These are phyloP conservation scores for Orius laevigatus DNA, from an alignment of 1,140 invertebrate species.

Conservation along the genomic window DNA sequence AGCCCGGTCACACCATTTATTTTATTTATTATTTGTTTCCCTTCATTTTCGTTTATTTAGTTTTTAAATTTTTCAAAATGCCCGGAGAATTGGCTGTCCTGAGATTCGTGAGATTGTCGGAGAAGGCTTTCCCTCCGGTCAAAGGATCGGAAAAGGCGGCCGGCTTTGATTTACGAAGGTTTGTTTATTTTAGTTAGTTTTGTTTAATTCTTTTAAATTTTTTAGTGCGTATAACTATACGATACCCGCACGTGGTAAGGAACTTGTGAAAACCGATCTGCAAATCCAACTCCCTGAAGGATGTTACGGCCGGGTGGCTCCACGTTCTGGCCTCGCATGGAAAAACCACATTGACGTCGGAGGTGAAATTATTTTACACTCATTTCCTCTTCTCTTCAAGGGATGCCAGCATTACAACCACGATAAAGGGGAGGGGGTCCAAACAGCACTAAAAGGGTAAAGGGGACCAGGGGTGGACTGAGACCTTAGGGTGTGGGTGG, in stretches of 20 bases:
- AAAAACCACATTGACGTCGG: conserved; percentile 97
- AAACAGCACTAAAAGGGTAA: no score
- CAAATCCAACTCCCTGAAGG: conserved; percentile 72
- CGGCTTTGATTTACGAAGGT: conserved; percentile 82
- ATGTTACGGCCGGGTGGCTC: conserved; percentile 90
- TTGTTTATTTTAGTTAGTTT: conserved; percentile 15
- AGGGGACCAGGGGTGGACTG: no score
- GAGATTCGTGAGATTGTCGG: conserved; percentile 5
- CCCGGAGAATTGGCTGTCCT: conserved; percentile 5
- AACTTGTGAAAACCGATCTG: conserved; percentile 79
- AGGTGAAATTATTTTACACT: conserved; percentile 29
- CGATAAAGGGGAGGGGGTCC: no score
- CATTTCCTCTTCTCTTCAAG: no score
- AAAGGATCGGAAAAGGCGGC: conserved; percentile 74
- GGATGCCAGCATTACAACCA: no score
- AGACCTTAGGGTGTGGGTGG: no score
- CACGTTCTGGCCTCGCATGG: conserved; percentile 84
- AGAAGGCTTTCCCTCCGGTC: conserved; percentile 56
- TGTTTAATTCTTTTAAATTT: conserved; percentile 10
- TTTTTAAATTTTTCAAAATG: neutral
- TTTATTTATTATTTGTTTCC: no score
- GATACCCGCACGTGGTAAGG: conserved; percentile 71
- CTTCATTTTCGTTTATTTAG: neutral
- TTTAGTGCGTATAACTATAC: conserved; percentile 69
- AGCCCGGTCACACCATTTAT: no score